Evolutionary conservation across 2,888 invertebrate genomes (phyloP), one percentile per base, ranked within the genome.

Genomic region (Machimus rusticus): DNA sequence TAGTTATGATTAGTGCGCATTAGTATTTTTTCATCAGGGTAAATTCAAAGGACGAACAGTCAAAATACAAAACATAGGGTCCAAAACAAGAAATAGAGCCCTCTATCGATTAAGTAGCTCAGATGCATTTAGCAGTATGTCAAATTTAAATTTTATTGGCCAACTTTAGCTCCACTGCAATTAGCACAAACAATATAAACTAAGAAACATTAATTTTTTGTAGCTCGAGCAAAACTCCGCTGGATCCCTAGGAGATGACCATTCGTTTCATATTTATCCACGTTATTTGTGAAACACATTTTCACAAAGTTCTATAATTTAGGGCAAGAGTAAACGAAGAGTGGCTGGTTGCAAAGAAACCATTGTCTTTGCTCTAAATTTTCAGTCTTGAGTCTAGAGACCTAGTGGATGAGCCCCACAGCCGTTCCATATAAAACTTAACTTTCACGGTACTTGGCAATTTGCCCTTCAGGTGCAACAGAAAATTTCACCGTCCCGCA

Each of bases 401-500:
- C 28, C n/a, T 6, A 43, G 19, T 16, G 34, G 34, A 19, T 12
- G 37, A 34, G n/a, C 39, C 0, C 14, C 66, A n/a, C 39, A 19
- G 37, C 31, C 28, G 43, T 9, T 74, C 74, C 39, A 84, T 84
- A 43, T 28, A 74, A 84, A 84, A 74, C n/a, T 74, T 5, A 74
- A 74, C 66, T 74, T 74, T 74, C 5, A 37, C 39, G 23, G 14
- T 84, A 8, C 39, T 12, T 12, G 12, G 79, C 82, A 28, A 57
- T 82, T 66, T 66, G 31, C 66, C 66, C 82, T 82, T 82, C 66
- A 82, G 82, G 82, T 66, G 82, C 55, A 55, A 34, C 31, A 23
- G 51, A 23, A 74, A 66, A 84, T 84, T 84, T 66, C 84, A 74
- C 43, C 84, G 37, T 9, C 43, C 74, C 74, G 74, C 84, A 84